A percentile compares a stretch with the other conserved stretches of the same genome.
Conservation (phyloP, 2,888 invertebrate genomes). For the Clepsis dumicolana region DNA sequence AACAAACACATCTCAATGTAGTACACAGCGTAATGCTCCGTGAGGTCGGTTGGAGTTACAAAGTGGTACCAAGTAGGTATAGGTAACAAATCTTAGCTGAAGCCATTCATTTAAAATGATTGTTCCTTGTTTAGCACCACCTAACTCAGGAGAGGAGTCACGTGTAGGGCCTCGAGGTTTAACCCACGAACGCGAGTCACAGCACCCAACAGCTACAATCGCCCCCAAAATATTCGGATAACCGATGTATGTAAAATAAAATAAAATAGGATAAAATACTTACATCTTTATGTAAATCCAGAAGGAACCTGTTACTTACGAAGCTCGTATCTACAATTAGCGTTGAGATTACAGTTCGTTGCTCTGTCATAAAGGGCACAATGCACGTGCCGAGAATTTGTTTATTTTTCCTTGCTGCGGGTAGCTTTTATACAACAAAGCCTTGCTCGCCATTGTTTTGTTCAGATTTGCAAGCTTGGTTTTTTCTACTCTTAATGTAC, state of each 20-base stretch:
- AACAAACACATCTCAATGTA: too few species aligned
- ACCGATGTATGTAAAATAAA: not conserved
- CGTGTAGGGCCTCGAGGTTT: too few species aligned
- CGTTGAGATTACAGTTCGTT: slow-evolving; percentile 29
- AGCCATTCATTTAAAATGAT: too few species aligned
- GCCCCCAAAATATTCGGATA: not conserved
- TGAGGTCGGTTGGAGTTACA: too few species aligned
- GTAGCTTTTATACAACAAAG: slow-evolving; percentile 47
- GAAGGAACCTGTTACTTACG: slow-evolving; percentile 24
- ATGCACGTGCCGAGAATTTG: slow-evolving; percentile 44
- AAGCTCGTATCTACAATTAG: slow-evolving; percentile 33
- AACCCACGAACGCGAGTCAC: too few species aligned
- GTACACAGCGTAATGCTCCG: too few species aligned
- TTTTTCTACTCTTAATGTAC: slow-evolving; percentile 26
- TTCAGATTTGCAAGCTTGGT: slow-evolving; percentile 35
- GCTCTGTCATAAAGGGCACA: slow-evolving; percentile 39
- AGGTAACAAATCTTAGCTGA: too few species aligned
- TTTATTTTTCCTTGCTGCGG: slow-evolving; percentile 54
- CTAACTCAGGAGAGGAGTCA: too few species aligned
- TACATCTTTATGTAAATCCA: not conserved
- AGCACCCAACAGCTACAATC: too few species aligned
- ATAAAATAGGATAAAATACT: too few species aligned
- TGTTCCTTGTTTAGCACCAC: too few species aligned
- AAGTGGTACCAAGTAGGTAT: too few species aligned
- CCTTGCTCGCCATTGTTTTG: slow-evolving; percentile 42